Percentiles rank a stretch among this genome's conserved stretches.
phyloP scores from a whole-genome alignment of 1,140 invertebrate genomes.

The Platorchestia sp. region DNA sequence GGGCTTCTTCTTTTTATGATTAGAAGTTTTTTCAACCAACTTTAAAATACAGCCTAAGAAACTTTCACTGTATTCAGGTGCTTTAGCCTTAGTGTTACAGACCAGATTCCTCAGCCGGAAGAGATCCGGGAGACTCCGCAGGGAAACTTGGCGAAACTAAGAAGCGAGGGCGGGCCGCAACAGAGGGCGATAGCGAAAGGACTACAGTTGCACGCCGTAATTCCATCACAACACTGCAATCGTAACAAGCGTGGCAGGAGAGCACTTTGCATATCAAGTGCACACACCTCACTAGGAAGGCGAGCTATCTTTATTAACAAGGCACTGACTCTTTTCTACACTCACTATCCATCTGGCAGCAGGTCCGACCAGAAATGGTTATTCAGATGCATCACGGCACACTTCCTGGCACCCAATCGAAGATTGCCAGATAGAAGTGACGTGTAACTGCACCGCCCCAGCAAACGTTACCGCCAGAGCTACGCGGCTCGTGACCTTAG shows the following conservation, averaged over 20 bases:
- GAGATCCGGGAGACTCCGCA: too few species aligned
- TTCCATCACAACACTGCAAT: not conserved
- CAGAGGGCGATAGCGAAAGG: not conserved
- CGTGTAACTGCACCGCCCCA: not conserved
- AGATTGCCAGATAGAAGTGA: not conserved
- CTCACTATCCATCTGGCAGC: not conserved
- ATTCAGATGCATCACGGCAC: not conserved
- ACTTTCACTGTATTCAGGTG: too few species aligned
- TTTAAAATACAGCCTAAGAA: too few species aligned
- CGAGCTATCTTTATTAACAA: not conserved
- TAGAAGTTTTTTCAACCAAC: too few species aligned
- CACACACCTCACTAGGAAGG: not conserved
- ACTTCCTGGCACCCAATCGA: too few species aligned
- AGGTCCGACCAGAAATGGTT: not conserved
- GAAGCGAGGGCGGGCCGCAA: too few species aligned
- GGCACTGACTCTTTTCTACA: not conserved
- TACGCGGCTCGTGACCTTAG: not conserved
- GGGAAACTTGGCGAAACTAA: too few species aligned
- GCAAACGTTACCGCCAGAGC: not conserved
- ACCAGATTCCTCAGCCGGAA: too few species aligned
- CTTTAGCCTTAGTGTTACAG: too few species aligned
- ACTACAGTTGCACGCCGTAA: too few species aligned
- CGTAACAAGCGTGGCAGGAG: too few species aligned
- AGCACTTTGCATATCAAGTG: not conserved
- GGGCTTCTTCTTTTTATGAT: too few species aligned